Evolutionary conservation across 2,797 vertebrate genomes (phyloP), one percentile per base, ranked within the genome.

Genomic region (Halcyon chelicuti): DNA sequence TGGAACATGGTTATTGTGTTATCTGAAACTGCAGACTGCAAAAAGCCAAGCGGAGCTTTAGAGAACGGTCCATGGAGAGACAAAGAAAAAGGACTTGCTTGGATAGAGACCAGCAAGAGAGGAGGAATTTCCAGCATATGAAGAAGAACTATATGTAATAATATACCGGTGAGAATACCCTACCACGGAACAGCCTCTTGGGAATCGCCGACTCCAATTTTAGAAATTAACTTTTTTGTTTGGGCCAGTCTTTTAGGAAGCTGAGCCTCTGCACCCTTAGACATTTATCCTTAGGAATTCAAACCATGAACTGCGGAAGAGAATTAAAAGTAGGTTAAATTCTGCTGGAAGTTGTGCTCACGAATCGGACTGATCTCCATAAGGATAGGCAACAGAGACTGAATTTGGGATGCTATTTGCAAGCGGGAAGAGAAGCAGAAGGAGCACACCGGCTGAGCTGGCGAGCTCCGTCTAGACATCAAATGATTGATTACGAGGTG

Each of bases 21-120:
- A 98, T 98, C 98, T 19, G 91, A 54, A 93, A 81, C 82, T 73
- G 79, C 97, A 98, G 97, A 42, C 91, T 31, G 93, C 94, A 66
- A 88, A 92, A 96, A 49, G 47, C 76, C 21, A 35, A 65, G 87
- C 44, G 0, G 68, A 81, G 95, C 77, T 92, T 86, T 13, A 77
- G 76, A 90, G 85, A 76, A 42, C 10, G 2, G 40, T 57, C 94
- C 90, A 11, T 2, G 20, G 94, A 94, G 97, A 97, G 92, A 78
- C 65, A 90, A 47, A 54, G 84, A 42, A 31, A 77, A 82, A 37
- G 58, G 86, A 58, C 63, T 89, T 60, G 83, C 61, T 23, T 78
- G 96, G 96, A 75, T 2, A 21, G 75, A 74, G 91, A 94, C 80
- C 49, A 57, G 88, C 21, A 71, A 54, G 73, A 78, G 67, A 71